Percentiles rank a stretch among this genome's conserved stretches.
Conservation (phyloP, 30 jellyfish, hydroid and myxozoan species). For the Phacellophora camtschatica region DNA sequence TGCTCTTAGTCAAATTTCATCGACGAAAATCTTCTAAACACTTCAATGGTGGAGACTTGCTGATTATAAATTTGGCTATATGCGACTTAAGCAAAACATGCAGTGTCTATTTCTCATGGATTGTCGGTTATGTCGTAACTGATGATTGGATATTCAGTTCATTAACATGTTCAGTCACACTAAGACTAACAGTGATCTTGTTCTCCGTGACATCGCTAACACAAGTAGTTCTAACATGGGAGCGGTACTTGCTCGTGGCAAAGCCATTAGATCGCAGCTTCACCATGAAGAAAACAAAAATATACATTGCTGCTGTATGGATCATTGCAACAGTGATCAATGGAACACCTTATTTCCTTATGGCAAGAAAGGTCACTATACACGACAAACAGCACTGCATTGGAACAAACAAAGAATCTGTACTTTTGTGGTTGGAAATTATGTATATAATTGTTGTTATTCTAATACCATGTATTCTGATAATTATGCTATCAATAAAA, state of each 20-base stretch:
- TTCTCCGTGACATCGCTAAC: conserved; percentile 61
- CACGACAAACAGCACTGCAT: not conserved
- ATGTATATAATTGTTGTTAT: not conserved
- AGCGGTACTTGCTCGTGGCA: conserved; percentile 39
- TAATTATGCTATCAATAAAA: not conserved
- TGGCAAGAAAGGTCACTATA: not conserved
- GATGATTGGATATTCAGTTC: conserved; percentile 10
- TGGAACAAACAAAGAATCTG: not conserved
- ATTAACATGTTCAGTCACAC: not conserved
- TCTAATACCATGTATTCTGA: conserved; percentile 2
- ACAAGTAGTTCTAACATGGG: conserved; percentile 25
- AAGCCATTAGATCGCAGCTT: conserved; percentile 49
- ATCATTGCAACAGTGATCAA: not conserved
- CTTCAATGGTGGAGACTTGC: conserved; percentile 59
- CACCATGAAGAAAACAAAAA: not conserved
- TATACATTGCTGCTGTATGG: conserved; percentile 19
- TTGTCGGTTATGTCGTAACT: not conserved
- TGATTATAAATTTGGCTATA: conserved; percentile 41
- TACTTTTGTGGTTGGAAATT: not conserved
- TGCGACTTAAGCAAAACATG: conserved; percentile 57
- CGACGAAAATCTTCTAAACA: conserved; percentile 1
- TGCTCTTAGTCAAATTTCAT: conserved; percentile 25
- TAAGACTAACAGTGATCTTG: not conserved
- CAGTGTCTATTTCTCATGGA: conserved; percentile 30
- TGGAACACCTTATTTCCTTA: not conserved